Conservation (phyloP, 1,140 invertebrate genomes). For the Pseudomyrmex flavicornis region DNA sequence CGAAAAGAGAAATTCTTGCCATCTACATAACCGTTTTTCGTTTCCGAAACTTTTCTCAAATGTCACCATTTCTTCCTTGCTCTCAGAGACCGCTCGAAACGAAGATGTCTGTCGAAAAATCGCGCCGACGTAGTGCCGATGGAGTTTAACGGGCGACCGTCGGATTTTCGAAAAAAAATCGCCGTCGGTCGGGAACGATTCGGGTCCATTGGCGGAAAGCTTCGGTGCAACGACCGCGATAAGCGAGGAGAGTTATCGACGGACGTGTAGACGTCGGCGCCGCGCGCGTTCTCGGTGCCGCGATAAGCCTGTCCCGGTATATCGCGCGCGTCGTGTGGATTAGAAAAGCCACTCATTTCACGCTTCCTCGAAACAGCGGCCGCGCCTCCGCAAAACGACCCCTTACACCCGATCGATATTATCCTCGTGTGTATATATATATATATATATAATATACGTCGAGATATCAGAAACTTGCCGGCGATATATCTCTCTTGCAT, state of each 20-base stretch:
- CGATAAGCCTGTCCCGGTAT: constrained; percentile 55
- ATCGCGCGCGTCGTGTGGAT: constrained; percentile 42
- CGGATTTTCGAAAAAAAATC: constrained; percentile 20
- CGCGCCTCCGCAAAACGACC: not conserved
- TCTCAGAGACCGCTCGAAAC: not conserved
- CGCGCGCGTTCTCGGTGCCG: not conserved
- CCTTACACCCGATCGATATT: constrained; percentile 21
- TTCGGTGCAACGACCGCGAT: constrained; percentile 36
- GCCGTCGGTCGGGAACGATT: constrained; percentile 12
- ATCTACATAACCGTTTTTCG: not conserved
- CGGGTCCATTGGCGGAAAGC: constrained; percentile 2
- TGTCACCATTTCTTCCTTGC: not conserved
- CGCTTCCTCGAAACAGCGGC: constrained; percentile 40
- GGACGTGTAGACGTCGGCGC: constrained; percentile 12
- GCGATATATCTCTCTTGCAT: not conserved
- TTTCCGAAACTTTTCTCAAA: not conserved
- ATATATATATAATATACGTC: not conserved
- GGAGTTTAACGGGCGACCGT: constrained; percentile 10
- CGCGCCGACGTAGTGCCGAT: not conserved
- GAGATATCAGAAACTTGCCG: constrained; percentile 39
- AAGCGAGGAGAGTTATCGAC: constrained; percentile 63
- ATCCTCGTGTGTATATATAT: no score
- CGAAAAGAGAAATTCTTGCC: not conserved
- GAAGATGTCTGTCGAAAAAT: not conserved
- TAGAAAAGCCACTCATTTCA: constrained; percentile 47